Evolutionary conservation across 2,797 vertebrate genomes (phyloP).

Genomic region (Rhinatrema bivittatum): DNA sequence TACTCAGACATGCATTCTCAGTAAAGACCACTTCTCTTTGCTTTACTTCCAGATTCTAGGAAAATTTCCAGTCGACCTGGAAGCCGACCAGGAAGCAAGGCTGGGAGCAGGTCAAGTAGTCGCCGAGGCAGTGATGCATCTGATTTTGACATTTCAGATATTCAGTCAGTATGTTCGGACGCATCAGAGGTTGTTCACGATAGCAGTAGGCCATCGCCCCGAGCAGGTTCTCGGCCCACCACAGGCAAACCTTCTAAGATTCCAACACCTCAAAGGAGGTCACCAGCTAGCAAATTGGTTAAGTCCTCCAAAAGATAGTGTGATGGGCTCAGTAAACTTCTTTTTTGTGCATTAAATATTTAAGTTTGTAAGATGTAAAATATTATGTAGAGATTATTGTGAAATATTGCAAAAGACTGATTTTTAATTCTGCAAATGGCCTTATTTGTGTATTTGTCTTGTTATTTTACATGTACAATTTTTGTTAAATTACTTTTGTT

Average conservation of each 20-base stretch:
- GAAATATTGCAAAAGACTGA: slow-evolving; percentile 78
- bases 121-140: slow-evolving; percentile 93
- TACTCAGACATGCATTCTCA: no score
- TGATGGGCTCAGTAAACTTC: slow-evolving; percentile 40
- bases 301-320: slow-evolving; percentile 93
- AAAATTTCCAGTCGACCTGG: slow-evolving; percentile 71
- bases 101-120: slow-evolving; percentile 90
- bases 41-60: slow-evolving; percentile 58
- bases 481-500: slow-evolving; percentile 57
- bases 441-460: slow-evolving; percentile 91
- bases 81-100: slow-evolving; percentile 86
- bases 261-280: slow-evolving; percentile 85
- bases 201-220: slow-evolving; percentile 61
- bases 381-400: slow-evolving; percentile 89
- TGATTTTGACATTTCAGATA: slow-evolving; percentile 98
- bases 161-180: slow-evolving; percentile 93
- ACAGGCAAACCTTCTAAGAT: slow-evolving; percentile 90
- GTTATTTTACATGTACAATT: slow-evolving; percentile 88
- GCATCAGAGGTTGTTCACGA: slow-evolving; percentile 75
- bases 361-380: slow-evolving; percentile 92
- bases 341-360: slow-evolving; percentile 72
- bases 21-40: no score
- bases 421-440: slow-evolving; percentile 84
- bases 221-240: slow-evolving; percentile 70
- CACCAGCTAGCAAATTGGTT: slow-evolving; percentile 78